Base-by-base conservation (phyloP, 2,113 vertebrate species). In the Cinclus cinclus region DNA sequence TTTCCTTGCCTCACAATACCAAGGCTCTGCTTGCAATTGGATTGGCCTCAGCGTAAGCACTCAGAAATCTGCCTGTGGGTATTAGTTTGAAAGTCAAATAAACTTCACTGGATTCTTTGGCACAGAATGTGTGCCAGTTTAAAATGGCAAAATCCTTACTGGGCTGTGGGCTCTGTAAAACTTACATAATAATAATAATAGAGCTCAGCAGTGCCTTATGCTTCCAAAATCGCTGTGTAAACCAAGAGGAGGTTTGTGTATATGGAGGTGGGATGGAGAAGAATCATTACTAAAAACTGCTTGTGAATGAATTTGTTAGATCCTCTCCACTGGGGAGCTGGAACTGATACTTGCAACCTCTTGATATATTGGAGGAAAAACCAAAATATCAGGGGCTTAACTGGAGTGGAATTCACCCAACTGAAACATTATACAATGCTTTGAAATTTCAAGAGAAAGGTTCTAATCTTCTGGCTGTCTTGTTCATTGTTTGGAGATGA, bases 401-500 rank as follows among this genome's bases (percentile, higher is more conserved):
- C 50, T 95, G 70, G 76, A 21, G 79, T 97, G 95, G 93, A 97
- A 94, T 86, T 95, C 74, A 60, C 97, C 95, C 92, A 97, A 94
- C 79, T 94, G 59, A 96, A 98, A 97, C 95, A 96, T 83, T 92
- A 79, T 60, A 64, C 74, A 91, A 52, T 5, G 58, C 97, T 97
- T 98, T 97, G 97, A 97, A 97, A 95, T 91, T 85, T 93, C 81
- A 67, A 95, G 93, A 96, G 95, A 97, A 93, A 50, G 50, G 44
- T 95, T 96, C 76, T 97, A 97, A 97, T 97, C 97, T 95, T 92
- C 90, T 84, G 86, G 35, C 93, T 95, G 78, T 96, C 90, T 95
- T 95, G 50, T 41, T 96, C 97, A 97, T 98, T 98, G 98, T 98
- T 97, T 80, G 53, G 91, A 98, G 97, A 98, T 98, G 97, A 98